Base-by-base conservation (phyloP, 1,140 invertebrate genomes). In the Dendrolimus punctatus region DNA sequence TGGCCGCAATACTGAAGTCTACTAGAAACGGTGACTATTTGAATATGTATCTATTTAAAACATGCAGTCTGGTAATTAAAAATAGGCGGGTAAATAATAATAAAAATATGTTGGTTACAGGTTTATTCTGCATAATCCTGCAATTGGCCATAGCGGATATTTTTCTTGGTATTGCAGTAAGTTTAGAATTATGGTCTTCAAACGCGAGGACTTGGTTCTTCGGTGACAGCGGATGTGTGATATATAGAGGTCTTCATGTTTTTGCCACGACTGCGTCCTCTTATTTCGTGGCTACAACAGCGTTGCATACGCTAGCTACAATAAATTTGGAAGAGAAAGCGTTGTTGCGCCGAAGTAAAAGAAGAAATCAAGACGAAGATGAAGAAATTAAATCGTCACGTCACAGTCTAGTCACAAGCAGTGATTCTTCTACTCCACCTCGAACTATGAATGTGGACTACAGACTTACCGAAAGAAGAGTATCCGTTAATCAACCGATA, bases 231-330 rank as follows among this genome's bases (percentile, higher is more conserved):
- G 65, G 76, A 9, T 91, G 90, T 59, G 69, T 81, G 8, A 60
- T 87, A 0, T 89, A 87, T 66, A 67, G 82, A 48, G 89, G 89
- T 10, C 66, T 85, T 6, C 87, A 85, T 66, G 78, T 89, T 6
- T 84, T 91, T 48, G 64, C 81, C 5, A 87, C 88, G n/a, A 88
- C 89, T 8, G 76, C 87, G 36, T 78, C 77, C 6, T 63, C 88
- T 6, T 91, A 90, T 61, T 76, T 90, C 51, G 73, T 89, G 8
- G 75, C 84, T 6, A 86, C 85, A 8, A 70, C 89, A 43, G 87
- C 88, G 39, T 79, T 90, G 46, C 90, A 91, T 57, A 73, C 86
- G 6, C 73, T 90, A n/a, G 88, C 89, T 1, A 85, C 86, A 6
- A 79, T 84, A 51, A 90, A 89, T 60, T 55, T 89, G 4, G 78